A percentile compares a stretch with the other conserved stretches of the same genome.
Evolutionary conservation across 2,113 vertebrate genomes (phyloP).

Genomic region (Piaya cayana): DNA sequence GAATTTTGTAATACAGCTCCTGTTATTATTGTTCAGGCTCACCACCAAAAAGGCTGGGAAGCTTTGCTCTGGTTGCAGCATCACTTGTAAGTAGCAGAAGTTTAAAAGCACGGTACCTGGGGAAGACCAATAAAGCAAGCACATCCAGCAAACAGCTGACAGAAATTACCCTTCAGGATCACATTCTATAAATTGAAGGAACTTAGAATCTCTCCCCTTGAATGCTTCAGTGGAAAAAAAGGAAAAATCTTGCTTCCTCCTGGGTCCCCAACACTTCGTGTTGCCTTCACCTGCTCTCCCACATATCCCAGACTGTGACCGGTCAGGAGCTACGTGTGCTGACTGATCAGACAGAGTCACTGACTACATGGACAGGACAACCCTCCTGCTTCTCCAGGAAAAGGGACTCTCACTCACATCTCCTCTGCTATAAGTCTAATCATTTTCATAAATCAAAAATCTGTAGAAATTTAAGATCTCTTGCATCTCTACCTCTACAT

Average conservation of each 20-base stretch:
- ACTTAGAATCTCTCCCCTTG: rapidly evolving
- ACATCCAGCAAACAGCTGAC: background rate
- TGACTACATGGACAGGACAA: background rate
- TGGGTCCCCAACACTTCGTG: background rate
- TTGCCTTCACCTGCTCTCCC: too few species aligned
- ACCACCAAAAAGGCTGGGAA: background rate
- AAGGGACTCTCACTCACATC: background rate
- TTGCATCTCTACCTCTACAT: background rate
- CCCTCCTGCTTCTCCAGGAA: background rate
- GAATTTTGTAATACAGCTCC: background rate
- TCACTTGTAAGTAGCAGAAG: background rate
- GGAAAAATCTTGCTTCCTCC: background rate
- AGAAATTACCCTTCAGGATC: background rate
- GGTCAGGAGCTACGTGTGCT: background rate
- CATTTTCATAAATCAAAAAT: background rate
- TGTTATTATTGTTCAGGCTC: background rate
- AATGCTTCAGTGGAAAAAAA: background rate
- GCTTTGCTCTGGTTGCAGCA: background rate
- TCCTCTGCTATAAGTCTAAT: background rate
- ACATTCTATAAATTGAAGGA: background rate
- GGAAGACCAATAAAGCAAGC: background rate
- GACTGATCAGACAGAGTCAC: background rate
- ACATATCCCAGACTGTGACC: background rate
- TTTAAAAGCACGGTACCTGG: background rate
- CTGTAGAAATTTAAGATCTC: background rate